Conservation (phyloP, 2,797 vertebrate genomes). For the Galago senegalensis region DNA sequence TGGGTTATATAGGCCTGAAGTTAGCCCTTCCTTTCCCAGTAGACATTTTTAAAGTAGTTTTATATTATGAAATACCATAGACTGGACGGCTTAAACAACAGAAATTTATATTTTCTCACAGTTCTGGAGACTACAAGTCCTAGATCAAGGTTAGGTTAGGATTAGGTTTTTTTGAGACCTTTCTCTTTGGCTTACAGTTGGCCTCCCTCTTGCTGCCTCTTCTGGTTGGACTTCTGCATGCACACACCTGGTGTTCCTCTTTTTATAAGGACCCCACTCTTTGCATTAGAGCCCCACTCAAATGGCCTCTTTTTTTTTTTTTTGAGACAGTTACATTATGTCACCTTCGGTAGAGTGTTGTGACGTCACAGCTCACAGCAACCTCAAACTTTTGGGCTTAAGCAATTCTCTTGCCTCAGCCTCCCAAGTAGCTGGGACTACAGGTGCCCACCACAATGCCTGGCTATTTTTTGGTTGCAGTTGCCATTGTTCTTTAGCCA, state of each 20-base stretch:
- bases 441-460: too few relatives aligned
- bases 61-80: conserved; percentile 4
- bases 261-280: background rate
- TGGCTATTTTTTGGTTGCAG: too few relatives aligned
- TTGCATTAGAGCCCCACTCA: background rate
- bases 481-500: too few relatives aligned
- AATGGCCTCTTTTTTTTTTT: background rate
- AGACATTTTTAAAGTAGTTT: conserved; percentile 24
- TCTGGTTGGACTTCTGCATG: background rate
- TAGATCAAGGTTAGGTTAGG: background rate
- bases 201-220: background rate
- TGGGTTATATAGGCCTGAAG: background rate
- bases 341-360: too few relatives aligned
- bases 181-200: background rate
- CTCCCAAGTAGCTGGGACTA: too few relatives aligned
- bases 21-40: conserved; percentile 8
- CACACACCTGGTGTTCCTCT: background rate
- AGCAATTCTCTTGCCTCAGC: too few relatives aligned
- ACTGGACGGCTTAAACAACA: background rate
- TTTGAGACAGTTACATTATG: too few relatives aligned
- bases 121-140: conserved; percentile 11
- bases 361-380: too few relatives aligned
- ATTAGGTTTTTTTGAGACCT: background rate
- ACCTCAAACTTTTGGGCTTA: too few relatives aligned
- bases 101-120: conserved; percentile 19